phyloP scores from a whole-genome alignment of 2,888 invertebrate genomes.

The Margaritifera margaritifera region DNA sequence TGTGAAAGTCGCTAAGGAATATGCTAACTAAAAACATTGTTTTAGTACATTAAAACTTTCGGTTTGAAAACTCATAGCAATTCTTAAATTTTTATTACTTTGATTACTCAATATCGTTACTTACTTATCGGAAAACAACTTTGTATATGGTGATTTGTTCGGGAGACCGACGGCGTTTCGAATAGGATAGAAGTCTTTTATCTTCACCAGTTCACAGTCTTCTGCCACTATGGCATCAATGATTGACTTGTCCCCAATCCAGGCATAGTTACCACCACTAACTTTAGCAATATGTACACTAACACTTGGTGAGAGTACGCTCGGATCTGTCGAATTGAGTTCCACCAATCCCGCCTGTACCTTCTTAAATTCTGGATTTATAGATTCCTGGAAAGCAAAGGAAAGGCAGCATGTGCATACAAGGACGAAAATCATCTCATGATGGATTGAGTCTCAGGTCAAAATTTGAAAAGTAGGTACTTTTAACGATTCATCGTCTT shows the following conservation, averaged over 20 bases:
- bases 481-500: too few species aligned
- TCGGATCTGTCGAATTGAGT: slow-evolving; percentile 45
- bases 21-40: too few species aligned
- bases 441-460: too few species aligned
- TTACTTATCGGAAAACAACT: slow-evolving; percentile 59
- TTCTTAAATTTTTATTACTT: too few species aligned
- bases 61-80: too few species aligned
- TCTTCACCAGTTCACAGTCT: slow-evolving; percentile 57
- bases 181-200: slow-evolving; percentile 55
- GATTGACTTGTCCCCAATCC: slow-evolving; percentile 49
- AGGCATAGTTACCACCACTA: slow-evolving; percentile 24
- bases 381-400: slow-evolving; percentile 34
- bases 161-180: slow-evolving; percentile 61
- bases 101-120: slow-evolving; percentile 12
- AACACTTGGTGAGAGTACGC: slow-evolving; percentile 33
- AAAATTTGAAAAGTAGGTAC: too few species aligned
- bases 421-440: too few species aligned
- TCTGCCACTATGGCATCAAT: slow-evolving; percentile 46
- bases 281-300: slow-evolving; percentile 49
- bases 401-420: background rate
- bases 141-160: slow-evolving; percentile 53
- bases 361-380: slow-evolving; percentile 26
- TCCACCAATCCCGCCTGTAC: slow-evolving; percentile 45
- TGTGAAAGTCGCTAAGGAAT: too few species aligned
- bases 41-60: too few species aligned